Conservation (phyloP, 2,888 invertebrate species). For the Drepana falcataria region DNA sequence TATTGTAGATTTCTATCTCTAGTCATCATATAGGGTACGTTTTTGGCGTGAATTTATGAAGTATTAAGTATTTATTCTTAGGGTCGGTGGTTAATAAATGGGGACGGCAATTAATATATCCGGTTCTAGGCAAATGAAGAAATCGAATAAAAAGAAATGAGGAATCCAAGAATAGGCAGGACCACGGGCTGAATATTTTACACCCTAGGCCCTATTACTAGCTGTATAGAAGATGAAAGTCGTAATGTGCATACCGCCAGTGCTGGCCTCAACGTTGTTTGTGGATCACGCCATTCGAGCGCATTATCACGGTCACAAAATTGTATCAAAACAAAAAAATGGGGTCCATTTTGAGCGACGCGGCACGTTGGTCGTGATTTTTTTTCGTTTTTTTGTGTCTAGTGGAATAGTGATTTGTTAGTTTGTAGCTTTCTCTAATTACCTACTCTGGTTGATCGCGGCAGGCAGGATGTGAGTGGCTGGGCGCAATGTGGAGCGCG, state of each 20-base stretch:
- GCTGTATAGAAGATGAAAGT: background rate
- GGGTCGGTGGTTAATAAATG: too few species aligned
- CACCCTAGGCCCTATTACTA: too few species aligned
- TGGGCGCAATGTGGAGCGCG: constrained; percentile 2
- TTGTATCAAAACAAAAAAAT: constrained; percentile 19
- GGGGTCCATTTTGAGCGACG: constrained; percentile 4
- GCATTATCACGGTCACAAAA: constrained; percentile 26
- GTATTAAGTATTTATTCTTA: too few species aligned
- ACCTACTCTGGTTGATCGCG: constrained; percentile 29
- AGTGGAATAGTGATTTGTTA: constrained; percentile 10
- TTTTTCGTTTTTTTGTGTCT: constrained; percentile 27
- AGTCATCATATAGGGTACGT: too few species aligned
- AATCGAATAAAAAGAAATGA: too few species aligned
- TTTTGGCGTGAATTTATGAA: too few species aligned
- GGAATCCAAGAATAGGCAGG: too few species aligned
- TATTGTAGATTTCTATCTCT: too few species aligned
- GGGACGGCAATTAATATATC: too few species aligned
- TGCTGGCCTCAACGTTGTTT: background rate
- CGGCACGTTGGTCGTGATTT: constrained; percentile 5
- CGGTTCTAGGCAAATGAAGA: too few species aligned
- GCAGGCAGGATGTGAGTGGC: constrained; percentile 28
- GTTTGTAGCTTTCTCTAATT: constrained; percentile 52
- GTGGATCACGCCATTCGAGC: constrained; percentile 11
- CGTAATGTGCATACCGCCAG: background rate
- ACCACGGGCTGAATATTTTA: too few species aligned